Base-by-base conservation (phyloP, 2,888 invertebrate species). In the Cheilosia urbana region DNA sequence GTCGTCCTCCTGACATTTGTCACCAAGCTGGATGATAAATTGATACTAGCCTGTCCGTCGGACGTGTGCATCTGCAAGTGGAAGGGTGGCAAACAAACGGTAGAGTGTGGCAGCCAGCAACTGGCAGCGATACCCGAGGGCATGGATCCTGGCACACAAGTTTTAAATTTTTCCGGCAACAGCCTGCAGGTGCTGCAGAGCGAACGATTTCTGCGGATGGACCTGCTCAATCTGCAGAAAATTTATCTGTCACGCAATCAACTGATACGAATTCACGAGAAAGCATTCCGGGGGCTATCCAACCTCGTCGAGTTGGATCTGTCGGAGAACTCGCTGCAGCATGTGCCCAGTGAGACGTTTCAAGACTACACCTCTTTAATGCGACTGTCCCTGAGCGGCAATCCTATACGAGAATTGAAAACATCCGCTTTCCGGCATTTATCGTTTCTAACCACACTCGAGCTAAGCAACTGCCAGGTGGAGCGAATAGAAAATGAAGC, bases 21-120 rank as follows among this genome's bases (percentile, higher is more conserved):
- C 76, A 77, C 81, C 21, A 81, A 77, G 58, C 53, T 85, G 76
- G 81, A 85, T 77, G 81, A 85, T 51, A 85, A 81, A 81, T 72
- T 85, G 62, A 72, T 81, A 42, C 60, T 85, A n/a, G 90, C 89
- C 63, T 97, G 97, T 91, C 97, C 97, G 30, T 93, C 94, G 42
- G 94, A 92, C 30, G 92, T 95, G 88, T 98, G 98, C 92, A 93
- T 95, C 76, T 98, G 98, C 93, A 97, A 97, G 91, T 98, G 98
- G 98, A 97, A 97, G 92, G 96, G 96, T 90, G 98, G 98, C 60
- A 98, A 98, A 90, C 96, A 97, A 91, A 96, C 96, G 88, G 97
- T 97, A 63, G 97, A 98, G 92, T 98, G 98, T 92, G 94, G 95
- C 63, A 95, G 96, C 87, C 96, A 96, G 90, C 95, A 95, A 71